phyloP scores from a whole-genome alignment of 2,888 invertebrate species.

The Thereva nobilitata region DNA sequence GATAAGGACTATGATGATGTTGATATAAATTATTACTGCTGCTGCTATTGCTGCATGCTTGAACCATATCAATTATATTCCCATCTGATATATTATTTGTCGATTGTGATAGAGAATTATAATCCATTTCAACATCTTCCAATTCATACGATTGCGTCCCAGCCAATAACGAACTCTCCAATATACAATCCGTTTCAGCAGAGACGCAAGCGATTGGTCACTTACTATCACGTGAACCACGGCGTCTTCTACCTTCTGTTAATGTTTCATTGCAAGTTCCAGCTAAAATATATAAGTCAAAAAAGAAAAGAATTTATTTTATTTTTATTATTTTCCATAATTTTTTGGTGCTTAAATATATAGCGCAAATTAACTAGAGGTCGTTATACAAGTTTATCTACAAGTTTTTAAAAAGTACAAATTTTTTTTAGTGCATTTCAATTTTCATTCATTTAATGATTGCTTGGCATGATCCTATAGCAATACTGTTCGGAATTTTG shows the following conservation, averaged over 20 bases:
- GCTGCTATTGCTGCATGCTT: conserved; percentile 14
- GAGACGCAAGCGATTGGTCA: conserved; percentile 66
- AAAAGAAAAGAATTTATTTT: conserved; percentile 3
- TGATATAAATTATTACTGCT: conserved; percentile 9
- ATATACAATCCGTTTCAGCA: conserved; percentile 48
- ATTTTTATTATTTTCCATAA: background rate
- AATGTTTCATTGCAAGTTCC: conserved; percentile 53
- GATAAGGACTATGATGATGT: background rate
- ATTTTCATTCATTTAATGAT: no score
- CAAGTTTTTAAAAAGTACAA: no score
- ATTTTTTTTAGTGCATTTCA: no score
- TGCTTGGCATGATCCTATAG: no score
- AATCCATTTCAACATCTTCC: conserved; percentile 8
- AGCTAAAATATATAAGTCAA: conserved; percentile 22
- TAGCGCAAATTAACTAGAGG: no score
- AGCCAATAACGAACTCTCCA: conserved; percentile 38
- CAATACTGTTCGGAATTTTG: no score
- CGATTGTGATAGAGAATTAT: conserved; percentile 6
- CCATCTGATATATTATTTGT: conserved; percentile 11
- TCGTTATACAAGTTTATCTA: no score
- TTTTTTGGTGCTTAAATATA: background rate
- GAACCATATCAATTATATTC: conserved; percentile 6
- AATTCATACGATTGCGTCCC: conserved; percentile 36
- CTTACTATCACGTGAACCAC: conserved; percentile 74
- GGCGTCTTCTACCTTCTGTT: conserved; percentile 62